Base-by-base conservation (phyloP, 2,888 invertebrate species). In the Chalcis sispes region DNA sequence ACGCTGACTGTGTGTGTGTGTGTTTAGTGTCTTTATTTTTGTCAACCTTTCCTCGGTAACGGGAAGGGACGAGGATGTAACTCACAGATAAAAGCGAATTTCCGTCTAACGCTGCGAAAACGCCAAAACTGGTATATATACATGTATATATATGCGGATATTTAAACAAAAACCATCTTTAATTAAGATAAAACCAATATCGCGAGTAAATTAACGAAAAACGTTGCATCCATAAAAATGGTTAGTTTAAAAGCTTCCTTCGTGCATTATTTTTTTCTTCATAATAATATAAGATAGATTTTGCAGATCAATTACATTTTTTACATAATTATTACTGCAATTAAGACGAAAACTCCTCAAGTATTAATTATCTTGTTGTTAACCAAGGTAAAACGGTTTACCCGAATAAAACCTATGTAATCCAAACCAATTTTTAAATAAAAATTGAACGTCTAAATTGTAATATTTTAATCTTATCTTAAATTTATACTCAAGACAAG, bases 1-100 rank as follows among this genome's bases (percentile, higher is more conserved):
- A 59, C 50, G 18, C 25, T 61, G 27, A 10, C 66, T 69, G 15
- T 42, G 20, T 52, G 23, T 58, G 1, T 69, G 8, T 59, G 0
- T 61, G 0, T 40, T 25, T 59, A 2, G 13, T 40, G 2, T 20
- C n/a, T 54, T 48, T 59, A 58, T 69, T 69, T 59, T 59, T 56
- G 67, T 67, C 56, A 46, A 54, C 15, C 52, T 36, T 15, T 48
- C 1, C 4, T n/a, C 40, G 29, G 18, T 2, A 29, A 13, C 7
- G 32, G 20, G 1, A 2, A 46, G 15, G n/a, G 52, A n/a, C 10
- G 36, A 23, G 7, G 0, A 4, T n/a, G 42, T 18, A 18, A 7
- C n/a, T n/a, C 23, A 18, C 0, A 2, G 46, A 10, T 29, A 4
- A 23, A 65, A 29, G 13, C 32, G 65, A 52, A 52, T 65, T 52